phyloP scores from a whole-genome alignment of 2,888 invertebrate genomes.

The Amphiduros pacificus region DNA sequence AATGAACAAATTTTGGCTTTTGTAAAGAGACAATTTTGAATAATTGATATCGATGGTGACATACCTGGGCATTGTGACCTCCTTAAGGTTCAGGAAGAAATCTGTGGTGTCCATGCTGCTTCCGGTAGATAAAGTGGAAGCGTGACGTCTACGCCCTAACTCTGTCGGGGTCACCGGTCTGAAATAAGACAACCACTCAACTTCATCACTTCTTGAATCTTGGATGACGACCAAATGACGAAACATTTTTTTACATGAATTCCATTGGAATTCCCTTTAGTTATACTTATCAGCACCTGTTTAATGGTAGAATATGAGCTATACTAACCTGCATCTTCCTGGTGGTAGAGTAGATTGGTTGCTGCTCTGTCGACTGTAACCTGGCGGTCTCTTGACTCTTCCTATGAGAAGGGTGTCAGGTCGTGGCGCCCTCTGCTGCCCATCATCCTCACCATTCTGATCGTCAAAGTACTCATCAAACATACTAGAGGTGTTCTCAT shows the following conservation, averaged over 20 bases:
- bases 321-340: not conserved
- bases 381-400: not conserved
- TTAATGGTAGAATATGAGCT: not conserved
- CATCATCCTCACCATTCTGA: no score
- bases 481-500: constrained; percentile 27
- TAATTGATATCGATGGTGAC: no score
- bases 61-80: constrained; percentile 51
- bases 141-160: constrained; percentile 44
- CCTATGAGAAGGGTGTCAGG: no score
- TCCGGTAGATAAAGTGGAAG: constrained; percentile 13
- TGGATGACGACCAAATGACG: no score
- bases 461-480: constrained; percentile 52
- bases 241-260: no score
- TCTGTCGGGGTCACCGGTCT: constrained; percentile 54
- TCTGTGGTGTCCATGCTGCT: constrained; percentile 29
- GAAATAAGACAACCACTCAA: constrained; percentile 16
- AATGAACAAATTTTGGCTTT: no score
- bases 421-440: no score
- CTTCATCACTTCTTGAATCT: no score
- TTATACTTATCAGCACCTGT: no score
- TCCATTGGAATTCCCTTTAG: no score
- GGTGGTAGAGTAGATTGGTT: no score
- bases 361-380: not conserved
- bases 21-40: no score
- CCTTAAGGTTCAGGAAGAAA: constrained; percentile 45